Conservation (phyloP, 2,797 vertebrate species). For the Premnoplex brunnescens region DNA sequence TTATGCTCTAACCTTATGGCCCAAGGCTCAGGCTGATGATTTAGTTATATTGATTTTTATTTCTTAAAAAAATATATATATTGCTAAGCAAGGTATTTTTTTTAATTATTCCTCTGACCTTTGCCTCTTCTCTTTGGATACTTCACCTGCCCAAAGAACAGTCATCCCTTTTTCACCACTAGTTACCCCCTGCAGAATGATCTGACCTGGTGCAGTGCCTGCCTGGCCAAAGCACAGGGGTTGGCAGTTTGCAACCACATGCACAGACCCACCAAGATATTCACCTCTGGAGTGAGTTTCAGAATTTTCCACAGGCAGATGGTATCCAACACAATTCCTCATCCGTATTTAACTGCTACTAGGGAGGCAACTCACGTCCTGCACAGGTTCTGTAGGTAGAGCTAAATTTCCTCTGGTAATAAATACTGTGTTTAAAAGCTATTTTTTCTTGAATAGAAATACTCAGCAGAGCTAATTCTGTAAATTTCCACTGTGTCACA, state of each 20-base stretch:
- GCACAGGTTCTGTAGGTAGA: neutral
- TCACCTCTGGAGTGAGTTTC: neutral
- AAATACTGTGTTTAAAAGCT: neutral
- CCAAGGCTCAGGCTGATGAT: neutral
- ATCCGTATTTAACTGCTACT: neutral
- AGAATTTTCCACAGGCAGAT: neutral
- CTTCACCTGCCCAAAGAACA: neutral
- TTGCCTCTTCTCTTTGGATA: neutral
- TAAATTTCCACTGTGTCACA: constrained; percentile 11
- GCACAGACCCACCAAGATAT: neutral
- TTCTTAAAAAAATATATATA: neutral
- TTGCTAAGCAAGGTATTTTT: neutral
- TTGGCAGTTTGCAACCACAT: neutral
- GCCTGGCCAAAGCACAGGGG: neutral
- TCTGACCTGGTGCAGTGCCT: neutral
- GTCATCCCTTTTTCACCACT: neutral
- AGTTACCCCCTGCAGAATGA: neutral
- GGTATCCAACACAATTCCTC: neutral
- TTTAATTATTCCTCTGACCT: neutral
- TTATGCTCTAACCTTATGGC: neutral
- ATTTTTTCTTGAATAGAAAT: neutral
- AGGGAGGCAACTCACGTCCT: neutral
- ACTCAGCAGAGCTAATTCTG: neutral
- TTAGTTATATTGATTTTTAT: neutral
- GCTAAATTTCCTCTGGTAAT: neutral